Evolutionary conservation across 2,888 invertebrate genomes (phyloP), one percentile per base, ranked within the genome.

Genomic region (Pocota personata): DNA sequence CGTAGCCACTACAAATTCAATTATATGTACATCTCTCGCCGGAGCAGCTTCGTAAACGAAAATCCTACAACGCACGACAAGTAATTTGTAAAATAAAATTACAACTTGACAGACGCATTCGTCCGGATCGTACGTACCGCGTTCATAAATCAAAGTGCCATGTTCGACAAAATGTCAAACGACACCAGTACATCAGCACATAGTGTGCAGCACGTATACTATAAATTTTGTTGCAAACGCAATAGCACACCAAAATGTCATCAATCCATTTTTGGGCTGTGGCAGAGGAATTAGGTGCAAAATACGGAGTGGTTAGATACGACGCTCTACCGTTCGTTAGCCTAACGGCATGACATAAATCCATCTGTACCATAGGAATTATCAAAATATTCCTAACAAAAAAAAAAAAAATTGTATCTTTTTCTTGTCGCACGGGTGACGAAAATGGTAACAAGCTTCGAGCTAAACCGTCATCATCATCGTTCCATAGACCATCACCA

Each of bases 101-200:
- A 67, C 80, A 73, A 80, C 67, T 58, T 58, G 80, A 73, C 80
- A 73, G 73, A 66, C 67, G 40, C 50, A 73, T 73, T 73, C 73
- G 60, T 46, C 46, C 46, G 21, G 46, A 64, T 58, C 27, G 69
- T 52, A 30, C 40, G 24, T 30, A 66, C 72, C 14, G 62, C 52
- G 67, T 57, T 76, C 82, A 75, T 82, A 76, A 82, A 82, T 82
- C 82, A 82, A 82, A 58, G 50, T 82, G 82, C 69, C 82, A 69
- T 82, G 82, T 82, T 69, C 52, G 76, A 82, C 82, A 82, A 76
- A 82, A 82, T 82, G 76, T 82, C 82, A 82, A 82, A 62, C 69
- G 55, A 82, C 75, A 82, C 75, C 71, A 79, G 10, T 35, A 40
- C 66, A 32, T 35, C 10, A 16, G 12, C 48, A 50, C 8, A 19